A percentile compares a stretch with the other conserved stretches of the same genome.
These are phyloP conservation scores for Chelonus formosanus DNA, from an alignment of 2,888 invertebrate genomes.

Conservation along the genomic window DNA sequence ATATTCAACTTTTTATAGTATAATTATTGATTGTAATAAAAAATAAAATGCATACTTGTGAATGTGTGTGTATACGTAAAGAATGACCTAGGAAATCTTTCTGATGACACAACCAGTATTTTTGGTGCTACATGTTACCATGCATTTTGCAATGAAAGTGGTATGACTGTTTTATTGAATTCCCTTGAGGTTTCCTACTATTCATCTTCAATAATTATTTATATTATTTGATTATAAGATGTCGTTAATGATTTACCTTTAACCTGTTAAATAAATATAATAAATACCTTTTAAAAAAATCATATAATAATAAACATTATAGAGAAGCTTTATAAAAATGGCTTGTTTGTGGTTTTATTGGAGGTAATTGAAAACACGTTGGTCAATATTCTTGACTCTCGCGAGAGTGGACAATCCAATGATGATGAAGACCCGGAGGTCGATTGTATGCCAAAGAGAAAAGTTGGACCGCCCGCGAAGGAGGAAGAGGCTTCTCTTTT, in stretches of 20 bases:
- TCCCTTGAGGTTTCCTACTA: too few species aligned
- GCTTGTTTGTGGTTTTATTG: background rate
- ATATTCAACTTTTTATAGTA: background rate
- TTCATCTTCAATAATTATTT: too few species aligned
- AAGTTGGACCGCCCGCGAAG: conserved; percentile 31
- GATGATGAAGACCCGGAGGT: conserved; percentile 13
- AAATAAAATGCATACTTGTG: background rate
- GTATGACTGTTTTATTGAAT: too few species aligned
- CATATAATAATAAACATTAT: conserved; percentile 5
- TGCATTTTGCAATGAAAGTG: too few species aligned
- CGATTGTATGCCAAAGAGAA: conserved; percentile 20
- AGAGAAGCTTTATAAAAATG: conserved; percentile 13
- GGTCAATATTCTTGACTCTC: background rate
- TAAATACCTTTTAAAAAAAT: background rate
- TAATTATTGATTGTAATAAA: background rate
- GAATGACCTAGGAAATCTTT: background rate
- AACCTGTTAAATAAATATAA: too few species aligned
- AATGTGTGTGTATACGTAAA: background rate
- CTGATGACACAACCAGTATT: conserved; percentile 27
- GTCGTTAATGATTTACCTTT: too few species aligned
- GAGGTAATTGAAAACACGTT: background rate
- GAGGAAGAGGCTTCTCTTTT: conserved; percentile 26
- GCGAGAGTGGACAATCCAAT: background rate
- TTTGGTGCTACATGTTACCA: conserved; percentile 7
- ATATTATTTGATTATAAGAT: too few species aligned